Conservation (phyloP, 2,888 invertebrate species). For the Lymantria dispar region DNA sequence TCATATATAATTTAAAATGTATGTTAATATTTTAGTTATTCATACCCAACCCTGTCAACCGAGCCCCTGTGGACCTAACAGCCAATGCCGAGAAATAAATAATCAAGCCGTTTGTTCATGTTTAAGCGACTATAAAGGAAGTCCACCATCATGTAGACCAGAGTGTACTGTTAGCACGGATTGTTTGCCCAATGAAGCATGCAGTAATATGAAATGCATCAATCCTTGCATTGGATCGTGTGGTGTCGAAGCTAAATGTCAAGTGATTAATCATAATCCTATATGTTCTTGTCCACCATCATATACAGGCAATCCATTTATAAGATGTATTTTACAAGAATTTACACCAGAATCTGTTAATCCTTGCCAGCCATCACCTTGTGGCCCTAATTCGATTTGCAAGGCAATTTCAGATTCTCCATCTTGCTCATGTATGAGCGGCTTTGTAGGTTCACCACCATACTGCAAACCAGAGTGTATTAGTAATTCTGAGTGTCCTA, state of each 20-base stretch:
- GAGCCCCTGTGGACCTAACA: constrained; percentile 91
- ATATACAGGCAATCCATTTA: constrained; percentile 89
- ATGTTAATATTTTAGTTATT: constrained; percentile 48
- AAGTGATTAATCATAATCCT: constrained; percentile 91
- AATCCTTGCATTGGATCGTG: constrained; percentile 93
- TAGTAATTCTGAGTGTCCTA: constrained; percentile 88
- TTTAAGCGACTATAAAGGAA: constrained; percentile 86
- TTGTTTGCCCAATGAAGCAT: constrained; percentile 88
- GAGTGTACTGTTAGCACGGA: constrained; percentile 90
- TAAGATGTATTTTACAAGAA: constrained; percentile 82
- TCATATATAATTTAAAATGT: constrained; percentile 1
- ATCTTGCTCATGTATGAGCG: constrained; percentile 88
- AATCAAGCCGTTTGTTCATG: constrained; percentile 89
- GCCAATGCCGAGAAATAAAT: constrained; percentile 88
- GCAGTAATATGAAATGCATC: constrained; percentile 89
- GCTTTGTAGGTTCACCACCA: constrained; percentile 87
- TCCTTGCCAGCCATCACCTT: constrained; percentile 90
- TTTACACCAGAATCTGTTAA: constrained; percentile 77
- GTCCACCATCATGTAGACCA: constrained; percentile 89
- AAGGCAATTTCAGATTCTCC: constrained; percentile 85
- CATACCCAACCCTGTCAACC: constrained; percentile 64
- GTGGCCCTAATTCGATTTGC: constrained; percentile 90
- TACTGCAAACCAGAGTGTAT: constrained; percentile 91
- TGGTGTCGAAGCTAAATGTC: constrained; percentile 88
- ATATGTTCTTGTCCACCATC: constrained; percentile 87